A percentile compares a stretch with the other conserved stretches of the same genome.
Evolutionary conservation across 1,140 invertebrate genomes (phyloP).

Genomic region (Palaemon carinicauda): DNA sequence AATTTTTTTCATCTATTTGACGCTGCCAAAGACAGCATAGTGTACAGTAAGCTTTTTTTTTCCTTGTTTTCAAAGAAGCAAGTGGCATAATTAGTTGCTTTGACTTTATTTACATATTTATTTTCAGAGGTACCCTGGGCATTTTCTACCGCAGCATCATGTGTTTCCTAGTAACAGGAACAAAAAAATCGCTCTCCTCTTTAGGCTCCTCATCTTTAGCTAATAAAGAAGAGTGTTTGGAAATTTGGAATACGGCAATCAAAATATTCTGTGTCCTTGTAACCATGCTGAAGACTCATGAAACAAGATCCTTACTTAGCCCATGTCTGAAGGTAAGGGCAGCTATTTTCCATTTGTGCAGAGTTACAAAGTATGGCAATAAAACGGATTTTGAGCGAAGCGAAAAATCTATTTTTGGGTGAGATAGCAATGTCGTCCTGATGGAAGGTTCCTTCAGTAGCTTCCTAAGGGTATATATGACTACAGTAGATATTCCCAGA

Average conservation of each 20-base stretch:
- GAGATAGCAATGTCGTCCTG: too few species aligned
- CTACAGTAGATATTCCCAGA: too few species aligned
- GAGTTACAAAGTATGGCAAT: too few species aligned
- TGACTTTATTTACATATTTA: background rate
- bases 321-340: constrained; percentile 31
- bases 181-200: constrained; percentile 62
- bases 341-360: background rate
- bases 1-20: too few species aligned
- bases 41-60: too few species aligned
- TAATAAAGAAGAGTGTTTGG: constrained; percentile 70
- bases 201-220: constrained; percentile 65
- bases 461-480: too few species aligned
- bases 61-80: too few species aligned
- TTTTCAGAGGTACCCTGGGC: constrained; percentile 25
- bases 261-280: constrained; percentile 65
- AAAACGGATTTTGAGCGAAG: too few species aligned
- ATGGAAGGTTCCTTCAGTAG: too few species aligned
- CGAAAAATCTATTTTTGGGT: too few species aligned
- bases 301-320: background rate
- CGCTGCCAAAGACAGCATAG: too few species aligned
- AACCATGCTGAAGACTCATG: constrained; percentile 37
- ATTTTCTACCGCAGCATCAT: constrained; percentile 13
- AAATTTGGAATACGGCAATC: constrained; percentile 68
- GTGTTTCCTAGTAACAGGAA: constrained; percentile 30
- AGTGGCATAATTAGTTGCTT: too few species aligned